Conservation (phyloP, 2,113 vertebrate genomes). For the Hiodon tergisus region DNA sequence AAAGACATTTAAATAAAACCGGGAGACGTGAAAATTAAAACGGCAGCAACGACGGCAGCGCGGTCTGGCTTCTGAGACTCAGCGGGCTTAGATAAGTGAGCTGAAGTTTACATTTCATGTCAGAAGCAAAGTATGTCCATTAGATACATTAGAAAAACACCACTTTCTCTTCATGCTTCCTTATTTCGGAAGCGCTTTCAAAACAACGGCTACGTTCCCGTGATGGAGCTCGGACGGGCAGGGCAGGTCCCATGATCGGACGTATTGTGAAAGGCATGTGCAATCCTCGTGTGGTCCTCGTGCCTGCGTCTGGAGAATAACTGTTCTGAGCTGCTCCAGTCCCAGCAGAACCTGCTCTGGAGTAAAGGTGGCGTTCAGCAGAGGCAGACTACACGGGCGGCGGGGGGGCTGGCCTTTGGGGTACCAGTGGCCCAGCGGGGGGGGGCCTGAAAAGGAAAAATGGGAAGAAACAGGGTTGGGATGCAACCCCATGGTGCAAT, state of each 20-base stretch:
- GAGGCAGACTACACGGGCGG: slow-evolving; percentile 54
- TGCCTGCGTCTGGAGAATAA: slow-evolving; percentile 12
- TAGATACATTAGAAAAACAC: slow-evolving; percentile 11
- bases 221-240: slow-evolving; percentile 14
- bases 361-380: too few relatives aligned
- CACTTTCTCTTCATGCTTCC: not conserved
- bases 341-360: not conserved
- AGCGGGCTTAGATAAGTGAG: too few relatives aligned
- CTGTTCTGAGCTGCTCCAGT: slow-evolving; percentile 6
- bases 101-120: slow-evolving; percentile 7
- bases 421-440: slow-evolving; percentile 52
- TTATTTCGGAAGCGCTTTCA: not conserved
- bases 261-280: slow-evolving; percentile 22
- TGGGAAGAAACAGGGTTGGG: not conserved
- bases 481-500: too few relatives aligned
- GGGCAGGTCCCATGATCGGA: slow-evolving; percentile 31
- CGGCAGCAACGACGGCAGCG: too few relatives aligned
- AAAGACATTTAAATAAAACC: too few relatives aligned
- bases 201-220: slow-evolving; percentile 12
- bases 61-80: too few relatives aligned
- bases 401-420: slow-evolving; percentile 63
- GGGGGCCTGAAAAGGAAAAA: slow-evolving; percentile 44
- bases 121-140: slow-evolving; percentile 21
- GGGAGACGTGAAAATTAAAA: too few relatives aligned
- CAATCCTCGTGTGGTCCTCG: not conserved